A percentile compares a stretch with the other conserved stretches of the same genome.
phyloP scores from a whole-genome alignment of 2,113 vertebrate genomes.

The Condylura cristata region DNA sequence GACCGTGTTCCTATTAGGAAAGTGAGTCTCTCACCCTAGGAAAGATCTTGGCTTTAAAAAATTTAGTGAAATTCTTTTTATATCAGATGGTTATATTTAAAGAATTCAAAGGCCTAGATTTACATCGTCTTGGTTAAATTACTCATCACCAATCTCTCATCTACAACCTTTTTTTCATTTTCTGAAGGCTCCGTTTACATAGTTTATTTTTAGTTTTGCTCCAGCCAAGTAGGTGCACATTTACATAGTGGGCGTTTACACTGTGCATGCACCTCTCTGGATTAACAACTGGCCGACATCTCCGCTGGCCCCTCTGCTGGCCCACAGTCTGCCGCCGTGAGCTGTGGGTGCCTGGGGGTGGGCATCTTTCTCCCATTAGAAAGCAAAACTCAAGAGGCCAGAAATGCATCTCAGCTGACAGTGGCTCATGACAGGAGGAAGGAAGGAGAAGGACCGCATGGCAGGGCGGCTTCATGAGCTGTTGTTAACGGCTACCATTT shows the following conservation, averaged over 20 bases:
- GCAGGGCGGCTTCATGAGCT: background rate
- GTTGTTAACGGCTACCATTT: background rate
- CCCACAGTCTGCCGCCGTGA: background rate
- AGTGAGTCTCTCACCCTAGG: conserved; percentile 72
- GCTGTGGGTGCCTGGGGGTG: background rate
- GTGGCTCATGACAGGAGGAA: background rate
- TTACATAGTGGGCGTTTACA: background rate
- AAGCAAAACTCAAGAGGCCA: conserved; percentile 16
- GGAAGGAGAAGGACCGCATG: background rate
- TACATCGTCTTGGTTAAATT: conserved; percentile 72
- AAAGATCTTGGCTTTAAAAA: conserved; percentile 75
- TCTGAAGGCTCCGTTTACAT: conserved; percentile 62
- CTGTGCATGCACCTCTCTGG: background rate
- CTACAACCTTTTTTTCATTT: conserved; percentile 53
- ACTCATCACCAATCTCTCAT: conserved; percentile 66
- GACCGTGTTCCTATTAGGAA: conserved; percentile 45
- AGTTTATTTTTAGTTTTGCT: conserved; percentile 56
- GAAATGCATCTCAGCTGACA: background rate
- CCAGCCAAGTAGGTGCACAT: conserved; percentile 36
- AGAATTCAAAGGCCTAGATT: conserved; percentile 75
- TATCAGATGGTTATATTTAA: conserved; percentile 77
- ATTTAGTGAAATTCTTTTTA: conserved; percentile 75
- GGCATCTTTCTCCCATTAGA: background rate
- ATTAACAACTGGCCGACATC: background rate
- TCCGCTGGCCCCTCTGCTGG: conserved; percentile 57